These are phyloP conservation scores for Pogonognathellus flavescens DNA, from an alignment of 1,140 invertebrate species.

Conservation along the genomic window DNA sequence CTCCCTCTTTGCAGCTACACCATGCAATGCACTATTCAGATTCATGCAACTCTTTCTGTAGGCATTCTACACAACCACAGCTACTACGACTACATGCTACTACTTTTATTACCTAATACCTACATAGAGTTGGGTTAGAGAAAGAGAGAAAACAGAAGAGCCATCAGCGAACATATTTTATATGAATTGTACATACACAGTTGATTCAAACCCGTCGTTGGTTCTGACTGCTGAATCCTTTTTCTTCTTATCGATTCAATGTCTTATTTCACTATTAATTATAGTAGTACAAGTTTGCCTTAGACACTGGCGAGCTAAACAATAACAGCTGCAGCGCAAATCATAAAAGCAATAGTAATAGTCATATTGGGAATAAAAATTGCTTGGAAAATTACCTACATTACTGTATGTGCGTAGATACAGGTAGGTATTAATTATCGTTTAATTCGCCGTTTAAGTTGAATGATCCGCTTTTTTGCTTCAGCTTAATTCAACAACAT, in stretches of 20 bases:
- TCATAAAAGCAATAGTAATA: slow-evolving; percentile 5
- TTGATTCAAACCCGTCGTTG: not conserved
- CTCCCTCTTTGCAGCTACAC: too few species aligned
- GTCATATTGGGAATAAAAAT: not conserved
- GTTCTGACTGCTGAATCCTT: not conserved
- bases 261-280: slow-evolving; percentile 43
- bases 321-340: slow-evolving; percentile 8
- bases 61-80: too few species aligned
- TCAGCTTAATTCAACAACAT: not conserved
- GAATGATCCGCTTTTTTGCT: slow-evolving; percentile 25
- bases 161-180: not conserved
- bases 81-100: too few species aligned
- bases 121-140: not conserved
- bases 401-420: slow-evolving; percentile 2
- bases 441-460: slow-evolving; percentile 24
- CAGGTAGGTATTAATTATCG: slow-evolving; percentile 1
- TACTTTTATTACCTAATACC: too few species aligned
- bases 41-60: too few species aligned
- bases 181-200: too few species aligned
- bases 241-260: slow-evolving; percentile 46
- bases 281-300: not conserved
- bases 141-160: slow-evolving; percentile 5
- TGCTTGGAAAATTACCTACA: slow-evolving; percentile 9
- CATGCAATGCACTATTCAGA: too few species aligned
- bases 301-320: not conserved